Base-by-base conservation (phyloP, 1,140 invertebrate species). In the Tribolium castaneum region DNA sequence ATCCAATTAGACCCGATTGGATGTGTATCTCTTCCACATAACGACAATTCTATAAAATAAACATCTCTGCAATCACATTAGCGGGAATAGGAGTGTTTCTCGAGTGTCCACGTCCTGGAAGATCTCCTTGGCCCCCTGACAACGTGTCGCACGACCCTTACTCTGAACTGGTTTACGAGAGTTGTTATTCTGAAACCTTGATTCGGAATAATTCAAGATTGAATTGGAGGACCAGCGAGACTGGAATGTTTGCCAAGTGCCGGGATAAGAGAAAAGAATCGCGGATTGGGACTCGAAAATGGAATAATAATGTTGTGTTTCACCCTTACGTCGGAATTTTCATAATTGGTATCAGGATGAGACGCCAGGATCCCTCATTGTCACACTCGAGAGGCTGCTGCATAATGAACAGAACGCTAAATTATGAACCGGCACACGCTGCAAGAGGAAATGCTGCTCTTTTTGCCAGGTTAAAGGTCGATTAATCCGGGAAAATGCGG, bases 131-230 rank as follows among this genome's bases (percentile, higher is more conserved):
- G 73, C 34, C 70, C 35, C 52, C 56, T 54, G 52, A 59, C 71
- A 74, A 74, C 73, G 56, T 75, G 73, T 75, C 73, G 71, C 22
- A 54, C 71, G 50, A 74, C 73, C 73, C 52, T 75, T 56, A 39
- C 25, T 59, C 73, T 75, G 73, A 75, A 75, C 73, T 75, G 56
- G 73, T 75, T 75, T 75, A 59, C 56, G 56, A 75, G 52, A 51
- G 74, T 66, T 76, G 74, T 76, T 76, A 76, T 76, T 76, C 74
- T 75, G 73, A 75, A 59, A 56, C 73, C 56, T 76, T 76, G 74
- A 76, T 76, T 76, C 74, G 19, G 74, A 76, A 76, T 76, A 76
- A 76, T 76, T 76, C 74, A 76, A 30, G 39, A 76, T 66, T 56
- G 74, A 76, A 76, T 76, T 70, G 74, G 22, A 75, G 73, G 73